Conservation (phyloP, 2,113 vertebrate genomes). For the Boulengeromyrus knoepffleri region DNA sequence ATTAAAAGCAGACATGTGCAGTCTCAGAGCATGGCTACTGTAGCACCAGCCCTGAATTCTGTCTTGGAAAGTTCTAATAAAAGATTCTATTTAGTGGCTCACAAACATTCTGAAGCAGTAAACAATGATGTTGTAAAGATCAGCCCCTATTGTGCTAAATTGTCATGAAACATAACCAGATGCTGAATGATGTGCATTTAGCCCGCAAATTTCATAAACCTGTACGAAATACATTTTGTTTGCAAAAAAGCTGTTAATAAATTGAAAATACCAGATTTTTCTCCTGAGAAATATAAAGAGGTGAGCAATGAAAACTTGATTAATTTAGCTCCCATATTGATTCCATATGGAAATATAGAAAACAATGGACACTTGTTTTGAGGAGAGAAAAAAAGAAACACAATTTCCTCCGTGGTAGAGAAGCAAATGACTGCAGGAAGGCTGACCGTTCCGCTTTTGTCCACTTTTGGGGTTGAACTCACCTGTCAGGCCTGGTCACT, state of each 20-base stretch:
- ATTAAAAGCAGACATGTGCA: constrained; percentile 1
- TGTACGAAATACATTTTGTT: neutral
- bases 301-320: neutral
- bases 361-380: constrained; percentile 16
- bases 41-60: constrained; percentile 1
- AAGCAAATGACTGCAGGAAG: neutral
- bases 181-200: neutral
- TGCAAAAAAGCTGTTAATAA: neutral
- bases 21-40: neutral
- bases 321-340: constrained; percentile 7
- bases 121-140: constrained; percentile 24
- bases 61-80: constrained; percentile 19
- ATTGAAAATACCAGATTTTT: neutral
- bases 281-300: neutral
- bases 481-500: neutral
- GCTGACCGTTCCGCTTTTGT: neutral
- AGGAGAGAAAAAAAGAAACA: neutral
- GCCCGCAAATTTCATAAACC: neutral
- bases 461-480: neutral
- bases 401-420: neutral
- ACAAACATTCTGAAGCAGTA: constrained; percentile 15
- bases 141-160: constrained; percentile 22
- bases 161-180: constrained; percentile 27
- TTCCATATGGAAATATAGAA: neutral
- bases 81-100: constrained; percentile 10